Conservation (phyloP, 1,140 invertebrate genomes). For the Trichonephila clavata region DNA sequence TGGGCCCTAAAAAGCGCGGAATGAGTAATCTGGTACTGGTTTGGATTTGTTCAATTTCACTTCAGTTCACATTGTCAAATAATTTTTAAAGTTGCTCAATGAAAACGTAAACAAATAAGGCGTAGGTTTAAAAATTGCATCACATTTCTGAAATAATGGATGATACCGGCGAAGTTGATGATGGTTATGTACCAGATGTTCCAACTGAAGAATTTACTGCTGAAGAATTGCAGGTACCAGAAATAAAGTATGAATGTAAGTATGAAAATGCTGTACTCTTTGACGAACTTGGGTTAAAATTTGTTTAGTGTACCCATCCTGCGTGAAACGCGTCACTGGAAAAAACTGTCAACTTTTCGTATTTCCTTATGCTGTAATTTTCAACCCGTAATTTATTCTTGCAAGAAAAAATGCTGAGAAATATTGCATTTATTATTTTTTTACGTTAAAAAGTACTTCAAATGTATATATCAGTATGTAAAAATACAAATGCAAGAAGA, state of each 20-base stretch:
- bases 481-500: neutral
- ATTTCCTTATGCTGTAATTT: neutral
- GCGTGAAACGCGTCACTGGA: neutral
- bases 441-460: too few species aligned
- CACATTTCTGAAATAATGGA: neutral
- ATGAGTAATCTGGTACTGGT: too few species aligned
- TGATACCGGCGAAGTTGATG: constrained; percentile 42
- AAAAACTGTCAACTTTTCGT: neutral
- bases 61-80: too few species aligned
- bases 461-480: too few species aligned
- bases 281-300: neutral
- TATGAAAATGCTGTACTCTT: constrained; percentile 67
- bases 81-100: too few species aligned
- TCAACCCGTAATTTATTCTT: too few species aligned
- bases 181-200: constrained; percentile 48
- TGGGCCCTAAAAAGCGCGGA: too few species aligned
- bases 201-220: constrained; percentile 80
- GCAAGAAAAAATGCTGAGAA: too few species aligned
- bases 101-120: too few species aligned
- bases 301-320: neutral
- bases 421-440: too few species aligned
- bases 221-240: constrained; percentile 84
- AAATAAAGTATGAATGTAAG: constrained; percentile 88
- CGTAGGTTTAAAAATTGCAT: neutral
- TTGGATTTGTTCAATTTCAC: too few species aligned